phyloP scores from a whole-genome alignment of 64 coral and sea anemone genomes.

The Montipora capricornis region DNA sequence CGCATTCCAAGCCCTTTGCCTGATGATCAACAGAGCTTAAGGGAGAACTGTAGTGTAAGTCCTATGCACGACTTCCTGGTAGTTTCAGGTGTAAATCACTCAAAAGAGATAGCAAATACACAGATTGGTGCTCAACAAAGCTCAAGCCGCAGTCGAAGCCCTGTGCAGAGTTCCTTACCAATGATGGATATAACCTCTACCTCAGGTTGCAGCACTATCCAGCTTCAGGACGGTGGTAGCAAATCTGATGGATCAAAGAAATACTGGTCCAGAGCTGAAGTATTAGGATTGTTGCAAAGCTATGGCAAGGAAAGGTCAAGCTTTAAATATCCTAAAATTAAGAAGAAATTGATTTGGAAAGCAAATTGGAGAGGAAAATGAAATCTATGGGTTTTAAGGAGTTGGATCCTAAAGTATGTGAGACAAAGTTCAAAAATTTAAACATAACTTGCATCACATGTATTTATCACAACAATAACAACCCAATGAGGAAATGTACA shows the following conservation, averaged over 20 bases:
- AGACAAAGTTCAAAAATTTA: constrained; percentile 9
- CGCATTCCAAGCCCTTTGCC: neutral
- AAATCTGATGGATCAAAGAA: neutral
- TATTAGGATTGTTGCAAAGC: neutral
- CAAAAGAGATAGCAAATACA: too few species aligned
- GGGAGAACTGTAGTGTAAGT: neutral
- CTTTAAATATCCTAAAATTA: constrained; percentile 9
- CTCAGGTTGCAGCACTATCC: neutral
- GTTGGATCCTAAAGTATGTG: neutral
- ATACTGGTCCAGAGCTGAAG: neutral
- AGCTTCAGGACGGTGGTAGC: neutral
- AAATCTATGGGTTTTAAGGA: neutral
- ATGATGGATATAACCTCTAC: too few species aligned
- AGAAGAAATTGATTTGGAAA: neutral
- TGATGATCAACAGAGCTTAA: neutral
- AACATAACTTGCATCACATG: neutral
- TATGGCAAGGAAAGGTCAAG: neutral
- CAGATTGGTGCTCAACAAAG: too few species aligned
- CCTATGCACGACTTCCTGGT: neutral
- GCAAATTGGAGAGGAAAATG: neutral
- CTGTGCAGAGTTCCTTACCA: too few species aligned
- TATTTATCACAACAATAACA: neutral
- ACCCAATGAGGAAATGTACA: constrained; percentile 1
- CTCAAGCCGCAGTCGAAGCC: too few species aligned
- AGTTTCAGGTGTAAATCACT: too few species aligned